A percentile compares a stretch with the other conserved stretches of the same genome.
Evolutionary conservation across 2,113 vertebrate genomes (phyloP).

Genomic region (Cromileptes altivelis): DNA sequence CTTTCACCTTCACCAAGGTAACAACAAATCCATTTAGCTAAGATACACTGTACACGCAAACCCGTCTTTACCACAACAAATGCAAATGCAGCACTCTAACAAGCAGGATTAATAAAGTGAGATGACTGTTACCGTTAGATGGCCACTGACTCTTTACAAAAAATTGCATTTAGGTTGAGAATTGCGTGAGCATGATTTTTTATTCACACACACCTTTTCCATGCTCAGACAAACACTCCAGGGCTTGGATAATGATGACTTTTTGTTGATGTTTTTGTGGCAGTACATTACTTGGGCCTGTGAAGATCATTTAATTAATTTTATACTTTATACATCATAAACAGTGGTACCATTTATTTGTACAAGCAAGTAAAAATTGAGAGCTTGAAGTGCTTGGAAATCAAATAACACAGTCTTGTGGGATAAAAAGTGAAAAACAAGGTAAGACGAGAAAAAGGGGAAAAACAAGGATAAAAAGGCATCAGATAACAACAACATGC

Average conservation of each 20-base stretch:
- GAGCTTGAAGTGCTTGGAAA: conserved; percentile 2
- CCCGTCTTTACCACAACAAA: conserved; percentile 5
- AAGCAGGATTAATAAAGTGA: conserved; percentile 51
- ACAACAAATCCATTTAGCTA: conserved; percentile 53
- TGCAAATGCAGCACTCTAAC: conserved; percentile 47
- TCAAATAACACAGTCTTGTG: neutral
- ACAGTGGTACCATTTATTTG: conserved; percentile 6
- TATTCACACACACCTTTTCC: conserved; percentile 18
- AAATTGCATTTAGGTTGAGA: conserved; percentile 23
- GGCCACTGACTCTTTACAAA: conserved; percentile 35
- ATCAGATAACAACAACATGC: neutral
- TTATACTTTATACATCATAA: conserved; percentile 2
- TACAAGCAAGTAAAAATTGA: neutral
- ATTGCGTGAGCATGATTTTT: conserved; percentile 21
- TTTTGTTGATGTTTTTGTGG: conserved; percentile 1
- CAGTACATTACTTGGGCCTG: neutral
- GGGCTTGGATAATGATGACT: conserved; percentile 34
- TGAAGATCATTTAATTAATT: conserved; percentile 6
- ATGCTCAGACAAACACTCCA: conserved; percentile 8
- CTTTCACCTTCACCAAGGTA: conserved; percentile 44
- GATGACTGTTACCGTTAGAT: conserved; percentile 25
- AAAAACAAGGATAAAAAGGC: neutral
- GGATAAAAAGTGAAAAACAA: neutral
- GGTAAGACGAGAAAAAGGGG: neutral
- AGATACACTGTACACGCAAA: conserved; percentile 38